These are phyloP conservation scores for Sitobion miscanthi DNA, from an alignment of 1,140 invertebrate species.

Conservation along the genomic window DNA sequence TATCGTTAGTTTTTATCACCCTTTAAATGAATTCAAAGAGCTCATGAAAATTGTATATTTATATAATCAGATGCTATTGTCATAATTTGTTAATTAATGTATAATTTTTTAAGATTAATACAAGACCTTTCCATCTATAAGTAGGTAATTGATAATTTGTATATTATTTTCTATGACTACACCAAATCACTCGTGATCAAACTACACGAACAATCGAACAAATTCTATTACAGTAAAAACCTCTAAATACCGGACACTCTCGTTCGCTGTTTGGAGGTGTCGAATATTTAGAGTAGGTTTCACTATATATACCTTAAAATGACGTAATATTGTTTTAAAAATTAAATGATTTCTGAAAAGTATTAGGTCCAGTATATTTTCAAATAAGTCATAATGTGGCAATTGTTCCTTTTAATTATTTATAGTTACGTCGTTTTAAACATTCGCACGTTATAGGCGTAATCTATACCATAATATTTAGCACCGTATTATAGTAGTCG, in stretches of 20 bases:
- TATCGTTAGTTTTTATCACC: not conserved
- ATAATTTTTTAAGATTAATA: not conserved
- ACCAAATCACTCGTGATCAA: no score
- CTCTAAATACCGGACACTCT: no score
- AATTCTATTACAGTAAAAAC: no score
- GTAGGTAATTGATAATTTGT: no score
- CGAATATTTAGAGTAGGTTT: not conserved
- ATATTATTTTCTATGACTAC: no score
- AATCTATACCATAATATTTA: no score
- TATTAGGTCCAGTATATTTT: not conserved
- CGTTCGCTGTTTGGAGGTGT: no score
- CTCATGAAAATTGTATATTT: not conserved
- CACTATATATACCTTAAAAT: not conserved
- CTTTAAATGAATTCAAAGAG: not conserved
- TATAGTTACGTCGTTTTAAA: no score
- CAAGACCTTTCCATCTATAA: no score
- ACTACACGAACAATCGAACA: rapidly evolving
- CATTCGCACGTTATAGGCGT: not conserved
- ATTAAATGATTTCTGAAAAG: not conserved
- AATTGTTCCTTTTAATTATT: no score
- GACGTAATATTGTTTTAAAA: not conserved
- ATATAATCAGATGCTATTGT: not conserved
- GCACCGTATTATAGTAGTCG: not conserved
- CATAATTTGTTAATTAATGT: no score
- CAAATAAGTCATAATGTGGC: not conserved